Evolutionary conservation across 2,113 vertebrate genomes (phyloP).

Genomic region (Campylomormyrus numenius): DNA sequence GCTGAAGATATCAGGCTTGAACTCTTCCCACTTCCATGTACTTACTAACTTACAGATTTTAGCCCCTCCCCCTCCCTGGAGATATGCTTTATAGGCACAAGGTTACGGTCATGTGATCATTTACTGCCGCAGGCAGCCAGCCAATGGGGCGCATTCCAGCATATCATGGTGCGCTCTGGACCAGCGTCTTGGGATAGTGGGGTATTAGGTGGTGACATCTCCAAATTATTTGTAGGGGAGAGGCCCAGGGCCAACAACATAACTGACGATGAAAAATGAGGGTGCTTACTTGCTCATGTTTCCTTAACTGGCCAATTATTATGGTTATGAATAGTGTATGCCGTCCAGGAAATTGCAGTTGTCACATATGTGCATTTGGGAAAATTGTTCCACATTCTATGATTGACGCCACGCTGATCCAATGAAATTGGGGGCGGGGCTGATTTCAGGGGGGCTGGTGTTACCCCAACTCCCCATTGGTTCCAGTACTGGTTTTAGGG

Average conservation of each 20-base stretch:
- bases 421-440: neutral
- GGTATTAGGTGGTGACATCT: neutral
- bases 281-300: neutral
- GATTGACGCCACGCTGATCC: neutral
- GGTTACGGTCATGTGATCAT: neutral
- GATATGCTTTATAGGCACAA: neutral
- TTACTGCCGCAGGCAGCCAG: neutral
- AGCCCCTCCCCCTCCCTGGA: neutral
- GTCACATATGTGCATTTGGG: neutral
- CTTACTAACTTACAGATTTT: neutral
- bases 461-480: neutral
- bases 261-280: neutral
- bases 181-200: neutral
- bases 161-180: neutral
- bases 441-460: neutral
- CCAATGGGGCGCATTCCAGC: neutral
- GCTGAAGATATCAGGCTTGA: neutral
- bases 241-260: neutral
- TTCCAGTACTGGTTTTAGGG: neutral
- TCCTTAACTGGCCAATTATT: neutral
- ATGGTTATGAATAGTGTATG: neutral
- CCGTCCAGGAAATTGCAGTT: neutral
- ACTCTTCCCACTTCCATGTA: neutral
- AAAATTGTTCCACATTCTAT: neutral
- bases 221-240: neutral